These are phyloP conservation scores for Platypus cylindrus DNA, from an alignment of 2,888 invertebrate species.

Conservation along the genomic window DNA sequence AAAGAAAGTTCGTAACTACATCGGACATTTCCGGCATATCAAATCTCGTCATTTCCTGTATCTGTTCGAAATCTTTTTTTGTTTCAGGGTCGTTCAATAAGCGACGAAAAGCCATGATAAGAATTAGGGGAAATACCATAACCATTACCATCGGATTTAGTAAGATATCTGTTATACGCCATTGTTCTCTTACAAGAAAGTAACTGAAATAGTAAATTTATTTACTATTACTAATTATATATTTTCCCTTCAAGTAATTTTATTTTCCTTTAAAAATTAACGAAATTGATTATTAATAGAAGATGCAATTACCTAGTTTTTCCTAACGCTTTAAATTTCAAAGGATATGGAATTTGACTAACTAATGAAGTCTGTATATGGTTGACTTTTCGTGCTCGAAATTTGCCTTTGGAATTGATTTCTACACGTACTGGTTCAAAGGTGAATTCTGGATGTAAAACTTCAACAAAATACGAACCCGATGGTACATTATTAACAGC, in stretches of 20 bases:
- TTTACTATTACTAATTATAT: not conserved
- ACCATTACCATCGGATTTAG: conserved; percentile 97
- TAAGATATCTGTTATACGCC: conserved; percentile 91
- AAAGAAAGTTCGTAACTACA: conserved; percentile 76
- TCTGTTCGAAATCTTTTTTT: conserved; percentile 88
- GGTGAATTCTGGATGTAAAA: conserved; percentile 77
- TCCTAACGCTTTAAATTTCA: conserved; percentile 74
- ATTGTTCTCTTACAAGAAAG: conserved; percentile 91
- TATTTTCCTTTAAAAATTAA: no score
- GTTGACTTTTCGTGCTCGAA: conserved; percentile 87
- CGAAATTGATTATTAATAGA: not conserved
- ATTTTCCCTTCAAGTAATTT: no score
- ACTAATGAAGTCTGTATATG: conserved; percentile 85
- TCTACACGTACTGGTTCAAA: conserved; percentile 94
- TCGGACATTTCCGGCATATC: conserved; percentile 95
- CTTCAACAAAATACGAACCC: conserved; percentile 90
- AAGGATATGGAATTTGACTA: conserved; percentile 82
- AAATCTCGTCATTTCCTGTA: conserved; percentile 66
- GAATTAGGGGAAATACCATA: conserved; percentile 85
- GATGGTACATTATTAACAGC: conserved; percentile 75
- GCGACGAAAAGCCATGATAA: conserved; percentile 88
- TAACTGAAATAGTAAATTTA: conserved; percentile 37
- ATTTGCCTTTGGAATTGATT: conserved; percentile 95
- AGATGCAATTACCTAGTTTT: conserved; percentile 70
- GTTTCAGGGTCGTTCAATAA: conserved; percentile 98